Evolutionary conservation across 1,140 invertebrate species (phyloP), one percentile per base, ranked within the genome.

Genomic region (Teleopsis dalmanni): DNA sequence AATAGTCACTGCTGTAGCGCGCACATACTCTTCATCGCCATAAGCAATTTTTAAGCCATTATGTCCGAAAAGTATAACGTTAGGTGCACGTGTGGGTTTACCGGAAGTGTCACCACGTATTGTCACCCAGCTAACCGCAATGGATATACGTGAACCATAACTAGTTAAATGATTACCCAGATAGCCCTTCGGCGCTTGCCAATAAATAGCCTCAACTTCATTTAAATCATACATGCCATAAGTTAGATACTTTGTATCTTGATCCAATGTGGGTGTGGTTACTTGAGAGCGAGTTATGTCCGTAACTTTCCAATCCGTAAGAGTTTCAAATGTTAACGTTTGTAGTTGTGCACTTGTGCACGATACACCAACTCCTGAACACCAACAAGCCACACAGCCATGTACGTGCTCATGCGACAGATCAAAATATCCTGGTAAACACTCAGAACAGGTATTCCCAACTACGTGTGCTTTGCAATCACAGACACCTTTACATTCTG

Each of bases 361-460:
- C 16, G 76, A 69, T 18, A 76, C 72, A 2, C 84, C 84, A 4
- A 92, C 77, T 23, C 90, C 92, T 19, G 93, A 97, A 72, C 95
- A 99, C 74, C 88, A 95, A 71, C 95, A 98, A 9, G 80, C 70
- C 1, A 81, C 72, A 65, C 96, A 99, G 3, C 95, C 95, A 14
- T 84, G 77, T 1, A 81, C 73, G 69, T 95, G 87, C 1, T 80
- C 75, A 16, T 69, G 72, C 23, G 81, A 78, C 45, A 98, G 73
- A 34, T 88, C 85, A 69, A 88, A 98, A 71, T 82, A 86, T 2
- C 94, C 95, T 0, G 78, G 58, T 46, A 85, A 85, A 69, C 95
- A 99, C 13, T 73, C 72, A 35, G 90, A 82, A 73, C 93, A 95
- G 7, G 80, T 77, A 51, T 78, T 75, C 1, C 92, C 92, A 55